Base-by-base conservation (phyloP, 2,113 vertebrate species). In the Tretioscincus oriximinensis region DNA sequence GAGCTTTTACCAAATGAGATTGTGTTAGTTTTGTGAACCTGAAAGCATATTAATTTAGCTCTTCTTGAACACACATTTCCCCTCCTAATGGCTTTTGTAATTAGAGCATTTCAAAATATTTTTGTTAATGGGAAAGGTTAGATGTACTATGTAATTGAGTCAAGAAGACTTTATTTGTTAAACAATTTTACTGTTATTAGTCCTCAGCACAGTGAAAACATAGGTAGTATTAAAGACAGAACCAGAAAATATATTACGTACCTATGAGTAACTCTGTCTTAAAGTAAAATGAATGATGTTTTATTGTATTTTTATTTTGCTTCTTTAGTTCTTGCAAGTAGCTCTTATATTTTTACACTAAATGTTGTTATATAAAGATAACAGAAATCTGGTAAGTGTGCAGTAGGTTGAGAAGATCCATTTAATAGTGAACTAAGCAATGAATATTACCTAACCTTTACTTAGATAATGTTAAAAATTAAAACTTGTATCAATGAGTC, bases 61-160 rank as follows among this genome's bases (percentile, higher is more conserved):
- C 64, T 77, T 54, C 7, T 64, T 47, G 5, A 65, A 26, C 22
- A 79, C 31, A 24, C 60, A 5, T 24, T 24, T 16, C 21, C 63
- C 29, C 28, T 73, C 69, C 21, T 73, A 20, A 79, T 14, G 61
- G 29, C 77, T 78, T 73, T 73, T 65, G 63, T 51, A 80, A 80
- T 18, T 51, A 73, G 18, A 22, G 5, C 4, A 35, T 20, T 73
- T 73, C 14, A 66, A 65, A 51, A 18, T 41, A 12, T 24, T 9
- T 31, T 58, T 58, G n/a, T 73, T 73, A 3, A 18, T n/a, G 22
- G 69, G 18, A 49, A 72, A 26, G 51, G 47, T 73, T 7, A 73
- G 51, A 73, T 2, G 26, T 73, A 28, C 70, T 14, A 51, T 0
- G 5, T 6, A 54, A 2, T 14, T 28, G 51, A 16, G n/a, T 3